A percentile compares a stretch with the other conserved stretches of the same genome.
Conservation (phyloP, 1,140 invertebrate species). For the Trialeurodes vaporariorum region DNA sequence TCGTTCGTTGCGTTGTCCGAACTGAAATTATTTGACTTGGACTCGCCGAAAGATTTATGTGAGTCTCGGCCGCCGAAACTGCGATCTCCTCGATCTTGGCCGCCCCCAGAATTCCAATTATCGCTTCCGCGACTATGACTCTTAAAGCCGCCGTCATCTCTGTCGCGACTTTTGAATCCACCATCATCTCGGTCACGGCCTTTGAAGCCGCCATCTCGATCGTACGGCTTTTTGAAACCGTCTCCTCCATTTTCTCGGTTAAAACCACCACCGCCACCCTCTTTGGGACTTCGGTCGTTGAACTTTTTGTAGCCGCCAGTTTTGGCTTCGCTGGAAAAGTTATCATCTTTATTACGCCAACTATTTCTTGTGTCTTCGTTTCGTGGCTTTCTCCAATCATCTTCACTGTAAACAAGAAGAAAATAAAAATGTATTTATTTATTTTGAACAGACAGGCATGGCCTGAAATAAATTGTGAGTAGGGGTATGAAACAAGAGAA, state of each 20-base stretch:
- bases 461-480: too few species aligned
- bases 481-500: too few species aligned
- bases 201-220: conserved; percentile 5
- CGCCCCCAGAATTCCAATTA: too few species aligned
- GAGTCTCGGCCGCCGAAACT: background rate
- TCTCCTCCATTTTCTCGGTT: background rate
- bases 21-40: too few species aligned
- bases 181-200: background rate
- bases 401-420: background rate
- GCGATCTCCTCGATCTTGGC: conserved; percentile 5
- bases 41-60: too few species aligned
- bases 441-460: too few species aligned
- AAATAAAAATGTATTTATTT: too few species aligned
- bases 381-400: background rate
- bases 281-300: too few species aligned
- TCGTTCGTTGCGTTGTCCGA: too few species aligned
- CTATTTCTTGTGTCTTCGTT: conserved; percentile 1
- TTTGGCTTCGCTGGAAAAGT: conserved; percentile 4
- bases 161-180: background rate
- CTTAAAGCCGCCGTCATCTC: background rate
- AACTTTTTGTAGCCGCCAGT: too few species aligned
- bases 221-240: background rate
- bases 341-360: conserved; percentile 7
- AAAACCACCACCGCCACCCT: background rate
- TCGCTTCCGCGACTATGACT: background rate